Percentiles rank a stretch among this genome's conserved stretches.
These are phyloP conservation scores for Anser cygnoides DNA, from an alignment of 2,113 vertebrate species.

Conservation along the genomic window DNA sequence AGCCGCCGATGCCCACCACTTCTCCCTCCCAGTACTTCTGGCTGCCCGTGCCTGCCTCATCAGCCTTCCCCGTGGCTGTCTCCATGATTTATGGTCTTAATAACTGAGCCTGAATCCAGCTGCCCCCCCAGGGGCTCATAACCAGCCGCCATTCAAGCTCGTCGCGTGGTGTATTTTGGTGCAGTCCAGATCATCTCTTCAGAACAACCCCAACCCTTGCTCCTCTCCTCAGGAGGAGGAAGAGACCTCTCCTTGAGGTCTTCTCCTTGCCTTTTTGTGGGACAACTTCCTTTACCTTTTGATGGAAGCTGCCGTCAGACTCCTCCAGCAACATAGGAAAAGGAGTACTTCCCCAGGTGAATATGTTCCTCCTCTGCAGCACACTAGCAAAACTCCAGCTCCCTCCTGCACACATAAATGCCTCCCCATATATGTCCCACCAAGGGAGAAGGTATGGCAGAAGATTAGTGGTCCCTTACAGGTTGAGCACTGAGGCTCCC, in stretches of 20 bases:
- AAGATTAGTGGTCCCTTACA: not conserved
- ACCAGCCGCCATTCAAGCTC: constrained; percentile 7
- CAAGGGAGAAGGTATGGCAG: not conserved
- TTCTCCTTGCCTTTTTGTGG: not conserved
- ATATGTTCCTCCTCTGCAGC: not conserved
- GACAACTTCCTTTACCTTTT: not conserved
- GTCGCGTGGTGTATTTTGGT: rapidly evolving
- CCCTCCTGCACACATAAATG: not conserved
- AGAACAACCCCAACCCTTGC: not conserved
- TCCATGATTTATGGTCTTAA: constrained; percentile 72
- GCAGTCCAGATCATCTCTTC: not conserved
- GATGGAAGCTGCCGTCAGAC: not conserved
- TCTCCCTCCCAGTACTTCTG: constrained; percentile 12
- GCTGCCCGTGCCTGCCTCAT: not conserved
- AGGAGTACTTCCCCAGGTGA: not conserved
- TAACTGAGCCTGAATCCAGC: constrained; percentile 63
- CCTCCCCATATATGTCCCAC: rapidly evolving
- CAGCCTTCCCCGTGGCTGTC: constrained; percentile 64
- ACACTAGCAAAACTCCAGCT: not conserved
- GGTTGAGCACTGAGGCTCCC: not conserved
- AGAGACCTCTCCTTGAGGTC: not conserved
- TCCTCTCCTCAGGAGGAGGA: not conserved
- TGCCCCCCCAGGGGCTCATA: constrained; percentile 34
- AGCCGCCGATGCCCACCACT: not conserved
- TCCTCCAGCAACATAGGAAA: not conserved